These are phyloP conservation scores for Hypocryptadius cinnamomeus DNA, from an alignment of 2,113 vertebrate genomes.

Conservation along the genomic window DNA sequence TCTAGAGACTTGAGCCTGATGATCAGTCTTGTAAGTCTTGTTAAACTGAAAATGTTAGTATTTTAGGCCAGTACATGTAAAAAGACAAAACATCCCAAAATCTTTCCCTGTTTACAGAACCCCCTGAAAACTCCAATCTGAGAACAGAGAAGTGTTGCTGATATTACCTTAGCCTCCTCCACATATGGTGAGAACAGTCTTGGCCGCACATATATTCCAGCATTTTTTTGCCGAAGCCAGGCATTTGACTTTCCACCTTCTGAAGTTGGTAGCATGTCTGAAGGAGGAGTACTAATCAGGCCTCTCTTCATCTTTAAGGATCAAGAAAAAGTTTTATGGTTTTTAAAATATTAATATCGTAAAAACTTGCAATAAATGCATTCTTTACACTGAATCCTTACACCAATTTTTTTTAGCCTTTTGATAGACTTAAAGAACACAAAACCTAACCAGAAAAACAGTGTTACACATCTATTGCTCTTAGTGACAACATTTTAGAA, in stretches of 20 bases:
- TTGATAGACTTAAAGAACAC: background rate
- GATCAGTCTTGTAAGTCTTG: constrained; percentile 51
- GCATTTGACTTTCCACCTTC: constrained; percentile 95
- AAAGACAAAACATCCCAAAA: constrained; percentile 32
- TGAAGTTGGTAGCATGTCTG: constrained; percentile 93
- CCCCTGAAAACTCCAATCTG: background rate
- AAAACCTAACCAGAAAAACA: background rate
- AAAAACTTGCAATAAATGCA: background rate
- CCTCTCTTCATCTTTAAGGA: constrained; percentile 90
- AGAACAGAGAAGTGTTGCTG: background rate
- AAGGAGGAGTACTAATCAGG: constrained; percentile 96
- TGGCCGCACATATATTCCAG: constrained; percentile 93
- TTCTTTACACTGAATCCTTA: background rate
- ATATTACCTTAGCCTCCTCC: constrained; percentile 94
- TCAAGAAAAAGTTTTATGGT: background rate
- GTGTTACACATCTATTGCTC: background rate
- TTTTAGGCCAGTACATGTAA: constrained; percentile 47
- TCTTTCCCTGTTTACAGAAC: constrained; percentile 1
- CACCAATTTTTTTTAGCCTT: background rate
- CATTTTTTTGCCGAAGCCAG: constrained; percentile 94
- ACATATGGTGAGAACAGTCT: constrained; percentile 87
- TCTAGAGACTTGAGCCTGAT: constrained; percentile 60
- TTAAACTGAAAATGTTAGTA: constrained; percentile 60
- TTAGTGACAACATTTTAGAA: background rate
- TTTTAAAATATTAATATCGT: background rate